Evolutionary conservation across 2,113 vertebrate species (phyloP), one percentile per base, ranked within the genome.

Genomic region (Cromileptes altivelis): DNA sequence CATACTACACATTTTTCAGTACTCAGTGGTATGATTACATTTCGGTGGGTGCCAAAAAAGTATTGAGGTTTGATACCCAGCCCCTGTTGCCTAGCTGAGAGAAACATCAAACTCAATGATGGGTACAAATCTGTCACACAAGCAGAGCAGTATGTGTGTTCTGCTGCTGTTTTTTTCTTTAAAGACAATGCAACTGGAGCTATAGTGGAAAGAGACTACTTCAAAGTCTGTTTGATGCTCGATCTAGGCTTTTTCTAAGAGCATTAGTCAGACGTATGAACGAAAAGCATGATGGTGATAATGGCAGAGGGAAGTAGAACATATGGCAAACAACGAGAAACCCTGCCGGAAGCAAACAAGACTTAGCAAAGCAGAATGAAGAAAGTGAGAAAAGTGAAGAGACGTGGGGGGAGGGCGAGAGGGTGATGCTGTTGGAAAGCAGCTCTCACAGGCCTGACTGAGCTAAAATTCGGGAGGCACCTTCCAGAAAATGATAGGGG

Each of bases 401-500:
- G 63, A 45, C 21, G 19, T 6, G 50, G 47, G 61, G 2, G 23
- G 52, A 13, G 40, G 33, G 4, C 4, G n/a, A 10, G 17, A 17
- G 50, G 17, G 4, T 11, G 25, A 21, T 49, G 37, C 21, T 42
- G 19, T 13, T 56, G 42, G 33, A 68, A 83, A 81, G 37, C 14
- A 33, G 65, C 62, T 60, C 49, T 61, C 55, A 5, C 58, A 70
- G 69, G 81, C 78, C 30, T 23, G 64, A 70, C 72, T 30, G 52
- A 33, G 73, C 71, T 10, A 53, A 30, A 73, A 84, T 63, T 84
- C 45, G 2, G 61, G 81, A 93, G 47, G 53, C 63, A 73, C 37
- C 62, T 63, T 81, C 33, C 57, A 88, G 82, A 91, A 77, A 91
- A 91, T 83, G 50, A 87, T 71, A 55, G 76, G 75, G 87, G 74